Percentiles rank a stretch among this genome's conserved stretches.
Conservation (phyloP, 1,140 invertebrate species). For the Brachionus rubens region DNA sequence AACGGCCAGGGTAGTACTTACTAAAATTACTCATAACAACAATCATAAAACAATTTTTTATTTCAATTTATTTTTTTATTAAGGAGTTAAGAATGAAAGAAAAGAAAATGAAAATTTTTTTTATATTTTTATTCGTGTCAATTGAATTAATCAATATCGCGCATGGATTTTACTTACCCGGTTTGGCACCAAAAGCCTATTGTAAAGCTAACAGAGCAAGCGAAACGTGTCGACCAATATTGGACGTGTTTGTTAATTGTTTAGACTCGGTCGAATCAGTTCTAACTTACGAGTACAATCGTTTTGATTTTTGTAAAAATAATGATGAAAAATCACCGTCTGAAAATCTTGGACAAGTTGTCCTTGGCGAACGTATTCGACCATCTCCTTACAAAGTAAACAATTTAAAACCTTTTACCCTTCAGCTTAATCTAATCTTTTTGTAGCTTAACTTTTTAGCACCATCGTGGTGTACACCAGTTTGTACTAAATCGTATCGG, state of each 20-base stretch:
- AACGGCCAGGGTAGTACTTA: too few species aligned
- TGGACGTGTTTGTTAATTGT: conserved; percentile 81
- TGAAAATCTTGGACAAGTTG: conserved; percentile 95
- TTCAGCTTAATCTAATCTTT: too few species aligned
- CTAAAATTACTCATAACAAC: too few species aligned
- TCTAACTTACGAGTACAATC: conserved; percentile 91
- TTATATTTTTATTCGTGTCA: too few species aligned
- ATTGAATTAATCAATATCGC: too few species aligned
- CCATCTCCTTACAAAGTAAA: conserved; percentile 75
- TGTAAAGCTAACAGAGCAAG: conserved; percentile 75
- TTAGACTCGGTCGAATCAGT: conserved; percentile 92
- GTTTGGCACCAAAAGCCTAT: conserved; percentile 88
- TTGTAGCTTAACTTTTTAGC: conserved; percentile 65
- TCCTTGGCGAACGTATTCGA: conserved; percentile 93
- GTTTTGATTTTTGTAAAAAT: conserved; percentile 87
- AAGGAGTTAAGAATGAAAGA: too few species aligned
- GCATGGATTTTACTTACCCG: conserved; percentile 84
- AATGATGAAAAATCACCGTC: conserved; percentile 73
- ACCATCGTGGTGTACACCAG: conserved; percentile 68
- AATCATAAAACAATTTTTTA: too few species aligned
- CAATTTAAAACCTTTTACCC: too few species aligned
- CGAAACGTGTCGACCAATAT: not conserved
- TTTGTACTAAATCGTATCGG: conserved; percentile 74
- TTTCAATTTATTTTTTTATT: too few species aligned
- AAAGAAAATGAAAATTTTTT: too few species aligned